phyloP scores from a whole-genome alignment of 2,888 invertebrate genomes.

The Epiblema foenella region DNA sequence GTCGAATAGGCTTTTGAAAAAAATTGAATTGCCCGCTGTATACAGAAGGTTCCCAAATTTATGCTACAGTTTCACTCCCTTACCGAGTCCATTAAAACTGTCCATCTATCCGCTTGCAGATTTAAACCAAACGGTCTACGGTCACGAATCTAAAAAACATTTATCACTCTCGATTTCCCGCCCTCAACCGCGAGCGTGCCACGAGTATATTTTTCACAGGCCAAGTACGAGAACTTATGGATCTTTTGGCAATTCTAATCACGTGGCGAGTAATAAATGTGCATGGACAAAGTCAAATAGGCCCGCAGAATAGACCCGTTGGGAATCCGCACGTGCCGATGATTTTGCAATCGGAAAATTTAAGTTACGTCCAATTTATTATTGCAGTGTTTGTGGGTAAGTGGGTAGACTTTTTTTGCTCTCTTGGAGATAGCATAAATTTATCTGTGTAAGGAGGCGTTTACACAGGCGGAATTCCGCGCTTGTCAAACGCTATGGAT shows the following conservation, averaged over 20 bases:
- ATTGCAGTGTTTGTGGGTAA: background rate
- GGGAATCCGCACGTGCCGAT: slow-evolving; percentile 43
- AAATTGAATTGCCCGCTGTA: slow-evolving; percentile 59
- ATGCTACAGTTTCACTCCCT: slow-evolving; percentile 71
- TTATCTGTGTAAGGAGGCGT: too few relatives aligned
- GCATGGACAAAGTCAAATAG: slow-evolving; percentile 46
- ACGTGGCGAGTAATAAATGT: slow-evolving; percentile 46
- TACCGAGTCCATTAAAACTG: slow-evolving; percentile 76
- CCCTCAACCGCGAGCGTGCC: slow-evolving; percentile 59
- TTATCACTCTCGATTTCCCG: slow-evolving; percentile 73
- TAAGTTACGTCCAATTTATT: slow-evolving; percentile 12
- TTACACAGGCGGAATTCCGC: too few relatives aligned
- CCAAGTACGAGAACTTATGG: slow-evolving; percentile 52
- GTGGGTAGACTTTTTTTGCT: background rate
- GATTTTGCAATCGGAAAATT: slow-evolving; percentile 27
- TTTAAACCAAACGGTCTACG: slow-evolving; percentile 71
- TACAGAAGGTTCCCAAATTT: slow-evolving; percentile 67
- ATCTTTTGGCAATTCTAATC: slow-evolving; percentile 49
- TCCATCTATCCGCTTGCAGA: slow-evolving; percentile 74
- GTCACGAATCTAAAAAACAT: slow-evolving; percentile 75
- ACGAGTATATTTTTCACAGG: slow-evolving; percentile 64
- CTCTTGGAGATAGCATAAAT: too few relatives aligned
- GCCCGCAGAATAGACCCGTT: slow-evolving; percentile 38
- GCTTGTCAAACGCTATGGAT: too few relatives aligned
- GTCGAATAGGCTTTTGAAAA: slow-evolving; percentile 59